These are phyloP conservation scores for Cladopsammia gracilis DNA, from an alignment of 64 coral and sea anemone genomes.

Conservation along the genomic window DNA sequence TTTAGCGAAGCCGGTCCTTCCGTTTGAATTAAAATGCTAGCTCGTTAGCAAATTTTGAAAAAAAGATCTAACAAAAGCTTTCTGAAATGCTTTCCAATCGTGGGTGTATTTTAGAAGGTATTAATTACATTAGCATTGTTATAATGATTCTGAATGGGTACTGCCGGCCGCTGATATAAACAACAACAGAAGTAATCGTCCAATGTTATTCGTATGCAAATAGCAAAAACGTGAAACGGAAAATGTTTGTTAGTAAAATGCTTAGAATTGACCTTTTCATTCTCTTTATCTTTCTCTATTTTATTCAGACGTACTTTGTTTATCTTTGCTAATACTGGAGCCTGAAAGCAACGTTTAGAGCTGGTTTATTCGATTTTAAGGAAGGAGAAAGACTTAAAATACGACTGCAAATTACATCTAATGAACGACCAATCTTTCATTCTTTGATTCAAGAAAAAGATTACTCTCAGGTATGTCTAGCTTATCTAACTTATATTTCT, in stretches of 20 bases:
- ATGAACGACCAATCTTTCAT: no score
- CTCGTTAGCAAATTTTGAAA: conserved; percentile 4
- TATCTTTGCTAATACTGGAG: no score
- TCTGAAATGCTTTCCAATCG: conserved; percentile 3
- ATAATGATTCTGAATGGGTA: not conserved
- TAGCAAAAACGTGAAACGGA: not conserved
- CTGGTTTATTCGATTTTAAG: no score
- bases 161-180: not conserved
- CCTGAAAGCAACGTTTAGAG: no score
- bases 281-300: not conserved
- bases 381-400: no score
- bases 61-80: not conserved
- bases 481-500: no score
- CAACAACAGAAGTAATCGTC: not conserved
- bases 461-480: no score
- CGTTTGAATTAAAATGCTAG: not conserved
- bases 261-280: not conserved
- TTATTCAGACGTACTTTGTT: not conserved
- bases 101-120: conserved; percentile 1
- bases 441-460: no score
- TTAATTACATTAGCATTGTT: conserved; percentile 39
- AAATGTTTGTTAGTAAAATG: not conserved
- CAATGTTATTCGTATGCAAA: conserved; percentile 11
- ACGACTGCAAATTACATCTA: no score
- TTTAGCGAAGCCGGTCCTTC: not conserved